Evolutionary conservation across 2,888 invertebrate genomes (phyloP), one percentile per base, ranked within the genome.

Genomic region (Ophioninae sp.): DNA sequence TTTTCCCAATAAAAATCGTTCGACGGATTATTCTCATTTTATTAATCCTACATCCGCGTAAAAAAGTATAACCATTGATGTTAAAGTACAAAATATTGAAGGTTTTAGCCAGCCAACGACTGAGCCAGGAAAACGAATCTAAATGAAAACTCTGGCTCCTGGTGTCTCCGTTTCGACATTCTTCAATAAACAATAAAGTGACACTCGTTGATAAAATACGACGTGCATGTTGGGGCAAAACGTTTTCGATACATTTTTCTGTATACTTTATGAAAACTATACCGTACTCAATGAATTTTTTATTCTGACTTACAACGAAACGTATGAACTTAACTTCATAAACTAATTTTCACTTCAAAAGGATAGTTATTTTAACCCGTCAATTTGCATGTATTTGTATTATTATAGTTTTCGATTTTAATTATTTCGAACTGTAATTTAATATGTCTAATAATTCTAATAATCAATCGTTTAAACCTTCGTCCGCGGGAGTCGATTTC

Each of bases 311-410:
- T 56, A 30, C n/a, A 20, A n/a, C 57, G 8, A 70, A 70, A 37
- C 72, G 41, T 61, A 41, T 21, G 61, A 73, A 73, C n/a, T n/a
- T 61, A 20, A n/a, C 10, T 39, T 61, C 23, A 61, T n/a, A n/a
- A n/a, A n/a, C n/a, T 76, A 7, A 64, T 50, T 17, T 17, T 68
- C 23, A n/a, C n/a, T n/a, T n/a, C n/a, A n/a, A n/a, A n/a, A n/a
- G n/a, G n/a, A n/a, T n/a, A n/a, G n/a, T n/a, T n/a, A n/a, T n/a
- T n/a, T n/a, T n/a, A n/a, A n/a, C n/a, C n/a, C n/a, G n/a, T n/a
- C n/a, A n/a, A n/a, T n/a, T n/a, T n/a, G n/a, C n/a, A n/a, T n/a
- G n/a, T n/a, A n/a, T n/a, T n/a, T n/a, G n/a, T n/a, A n/a, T n/a
- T n/a, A n/a, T n/a, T n/a, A n/a, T n/a, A n/a, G n/a, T n/a, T n/a